Conservation (phyloP, 2,113 vertebrate species). For the Nibea albiflora region DNA sequence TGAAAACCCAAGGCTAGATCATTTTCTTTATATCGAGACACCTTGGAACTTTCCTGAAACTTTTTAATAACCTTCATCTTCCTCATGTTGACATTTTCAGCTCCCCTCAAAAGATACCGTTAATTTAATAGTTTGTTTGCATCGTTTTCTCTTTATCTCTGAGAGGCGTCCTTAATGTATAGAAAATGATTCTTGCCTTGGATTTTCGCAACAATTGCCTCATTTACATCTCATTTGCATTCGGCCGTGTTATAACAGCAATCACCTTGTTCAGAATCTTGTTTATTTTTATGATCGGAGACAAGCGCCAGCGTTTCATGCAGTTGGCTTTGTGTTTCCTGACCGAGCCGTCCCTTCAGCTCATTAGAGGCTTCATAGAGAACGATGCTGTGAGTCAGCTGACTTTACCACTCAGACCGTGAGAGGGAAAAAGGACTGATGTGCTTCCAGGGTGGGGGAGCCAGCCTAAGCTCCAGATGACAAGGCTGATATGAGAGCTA, state of each 20-base stretch:
- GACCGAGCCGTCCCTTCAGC: background rate
- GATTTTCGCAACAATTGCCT: constrained; percentile 20
- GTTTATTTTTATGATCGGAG: background rate
- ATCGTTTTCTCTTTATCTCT: no score
- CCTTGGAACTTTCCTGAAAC: no score
- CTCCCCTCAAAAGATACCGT: no score
- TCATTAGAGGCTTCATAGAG: constrained; percentile 24
- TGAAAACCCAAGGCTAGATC: no score
- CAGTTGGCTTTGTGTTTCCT: background rate
- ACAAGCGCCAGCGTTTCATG: constrained; percentile 1
- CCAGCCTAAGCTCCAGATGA: constrained; percentile 44
- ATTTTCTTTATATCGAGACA: no score
- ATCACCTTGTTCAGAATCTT: background rate
- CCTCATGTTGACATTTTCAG: no score
- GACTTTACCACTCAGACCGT: constrained; percentile 2
- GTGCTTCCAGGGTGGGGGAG: constrained; percentile 2
- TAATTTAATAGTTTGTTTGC: no score
- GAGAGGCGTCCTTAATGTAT: constrained; percentile 4
- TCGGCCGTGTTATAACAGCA: constrained; percentile 5
- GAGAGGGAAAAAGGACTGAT: constrained; percentile 10
- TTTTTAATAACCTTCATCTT: no score
- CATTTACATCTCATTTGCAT: constrained; percentile 51
- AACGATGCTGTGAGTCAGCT: constrained; percentile 15
- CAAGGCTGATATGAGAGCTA: constrained; percentile 35
- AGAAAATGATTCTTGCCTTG: constrained; percentile 1